Percentiles rank a stretch among this genome's conserved stretches.
Evolutionary conservation across 37 sponge, comb jelly and placozoan genomes (phyloP).

Genomic region (Petrosia ficiformis): DNA sequence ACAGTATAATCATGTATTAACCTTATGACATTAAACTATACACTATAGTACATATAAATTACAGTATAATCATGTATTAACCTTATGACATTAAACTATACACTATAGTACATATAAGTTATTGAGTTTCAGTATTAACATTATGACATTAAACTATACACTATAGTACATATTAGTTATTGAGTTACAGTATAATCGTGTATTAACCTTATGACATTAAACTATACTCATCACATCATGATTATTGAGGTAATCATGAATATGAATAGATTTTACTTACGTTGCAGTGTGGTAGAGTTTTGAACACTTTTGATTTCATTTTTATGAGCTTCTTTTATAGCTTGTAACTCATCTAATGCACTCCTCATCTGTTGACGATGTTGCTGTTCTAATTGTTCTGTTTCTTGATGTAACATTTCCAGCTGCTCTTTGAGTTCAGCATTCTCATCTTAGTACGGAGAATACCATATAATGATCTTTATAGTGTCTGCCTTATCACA

Average conservation of each 20-base stretch:
- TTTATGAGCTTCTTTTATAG: constrained; percentile 64
- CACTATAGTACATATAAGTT: no score
- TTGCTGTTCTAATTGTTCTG: constrained; percentile 41
- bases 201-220: no score
- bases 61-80: no score
- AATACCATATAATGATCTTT: background rate
- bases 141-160: no score
- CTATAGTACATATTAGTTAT: no score
- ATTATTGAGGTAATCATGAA: background rate
- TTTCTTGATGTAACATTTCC: constrained; percentile 4
- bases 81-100: no score
- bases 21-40: no score
- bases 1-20: no score
- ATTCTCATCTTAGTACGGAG: constrained; percentile 45
- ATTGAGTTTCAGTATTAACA: no score
- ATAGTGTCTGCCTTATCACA: background rate
- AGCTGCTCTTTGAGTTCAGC: constrained; percentile 41
- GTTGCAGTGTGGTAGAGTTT: constrained; percentile 18
- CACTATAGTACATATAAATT: no score
- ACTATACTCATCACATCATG: no score
- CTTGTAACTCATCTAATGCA: constrained; percentile 52
- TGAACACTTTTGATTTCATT: constrained; percentile 42
- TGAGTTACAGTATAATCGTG: no score
- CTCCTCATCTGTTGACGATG: constrained; percentile 47
- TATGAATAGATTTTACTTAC: constrained; percentile 7